Conservation (phyloP, 2,797 vertebrate species). For the Eptatretus atami region DNA sequence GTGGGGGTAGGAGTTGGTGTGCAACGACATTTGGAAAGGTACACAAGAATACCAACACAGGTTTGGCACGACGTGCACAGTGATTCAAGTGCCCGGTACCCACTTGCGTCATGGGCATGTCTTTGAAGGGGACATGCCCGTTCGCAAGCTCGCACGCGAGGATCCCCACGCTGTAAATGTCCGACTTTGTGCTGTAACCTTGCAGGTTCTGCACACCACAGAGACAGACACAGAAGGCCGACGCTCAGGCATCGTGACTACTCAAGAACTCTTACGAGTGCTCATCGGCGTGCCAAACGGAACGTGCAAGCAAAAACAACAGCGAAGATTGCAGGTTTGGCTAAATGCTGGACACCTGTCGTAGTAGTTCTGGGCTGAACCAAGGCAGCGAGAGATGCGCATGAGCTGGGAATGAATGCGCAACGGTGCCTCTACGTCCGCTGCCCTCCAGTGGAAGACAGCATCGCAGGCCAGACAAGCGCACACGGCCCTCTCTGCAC, state of each 20-base stretch:
- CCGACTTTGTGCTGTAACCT: conserved; percentile 75
- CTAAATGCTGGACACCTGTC: conserved; percentile 31
- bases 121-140: conserved; percentile 86
- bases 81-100: background rate
- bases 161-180: conserved; percentile 92
- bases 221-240: conserved; percentile 7
- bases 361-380: conserved; percentile 84
- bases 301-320: background rate
- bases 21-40: no score
- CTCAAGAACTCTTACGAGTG: conserved; percentile 9
- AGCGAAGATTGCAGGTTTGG: background rate
- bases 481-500: conserved; percentile 63
- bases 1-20: no score
- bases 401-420: conserved; percentile 83
- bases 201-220: conserved; percentile 40
- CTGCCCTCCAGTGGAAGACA: conserved; percentile 86
- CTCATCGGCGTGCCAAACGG: no score
- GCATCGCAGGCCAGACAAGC: conserved; percentile 61
- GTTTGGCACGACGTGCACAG: no score
- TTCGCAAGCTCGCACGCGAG: conserved; percentile 88
- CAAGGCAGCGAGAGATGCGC: conserved; percentile 72
- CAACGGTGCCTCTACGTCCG: conserved; percentile 49
- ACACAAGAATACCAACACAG: no score
- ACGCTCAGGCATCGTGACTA: background rate
- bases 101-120: conserved; percentile 95